These are phyloP conservation scores for Siniperca chuatsi DNA, from an alignment of 2,113 vertebrate genomes.

Conservation along the genomic window DNA sequence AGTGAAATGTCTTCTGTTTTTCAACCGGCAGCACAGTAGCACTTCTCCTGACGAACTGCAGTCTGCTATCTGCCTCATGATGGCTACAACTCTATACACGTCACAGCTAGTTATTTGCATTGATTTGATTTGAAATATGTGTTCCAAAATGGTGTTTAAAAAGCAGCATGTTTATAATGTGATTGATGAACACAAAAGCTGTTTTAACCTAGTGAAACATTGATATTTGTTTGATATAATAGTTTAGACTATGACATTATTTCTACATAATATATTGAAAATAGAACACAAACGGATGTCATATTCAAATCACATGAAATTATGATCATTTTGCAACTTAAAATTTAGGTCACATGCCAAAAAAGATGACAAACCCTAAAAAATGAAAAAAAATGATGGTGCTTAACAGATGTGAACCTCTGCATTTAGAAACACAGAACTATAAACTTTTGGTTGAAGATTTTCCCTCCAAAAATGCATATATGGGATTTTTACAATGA, in stretches of 20 bases:
- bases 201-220: background rate
- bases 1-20: slow-evolving; percentile 13
- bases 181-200: background rate
- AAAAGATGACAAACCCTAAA: background rate
- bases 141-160: background rate
- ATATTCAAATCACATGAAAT: background rate
- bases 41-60: slow-evolving; percentile 7
- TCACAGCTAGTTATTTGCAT: background rate
- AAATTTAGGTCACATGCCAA: background rate
- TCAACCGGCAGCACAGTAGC: background rate
- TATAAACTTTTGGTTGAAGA: background rate
- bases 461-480: background rate
- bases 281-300: background rate
- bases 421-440: background rate
- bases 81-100: background rate
- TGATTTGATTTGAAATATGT: background rate
- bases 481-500: background rate
- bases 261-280: background rate
- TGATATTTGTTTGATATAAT: background rate
- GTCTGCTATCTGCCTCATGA: background rate
- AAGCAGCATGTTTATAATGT: background rate
- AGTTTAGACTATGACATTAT: background rate
- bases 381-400: background rate
- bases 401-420: background rate
- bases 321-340: background rate